phyloP scores from a whole-genome alignment of 2,797 vertebrate genomes.

The Melanotaenia pygmaea region DNA sequence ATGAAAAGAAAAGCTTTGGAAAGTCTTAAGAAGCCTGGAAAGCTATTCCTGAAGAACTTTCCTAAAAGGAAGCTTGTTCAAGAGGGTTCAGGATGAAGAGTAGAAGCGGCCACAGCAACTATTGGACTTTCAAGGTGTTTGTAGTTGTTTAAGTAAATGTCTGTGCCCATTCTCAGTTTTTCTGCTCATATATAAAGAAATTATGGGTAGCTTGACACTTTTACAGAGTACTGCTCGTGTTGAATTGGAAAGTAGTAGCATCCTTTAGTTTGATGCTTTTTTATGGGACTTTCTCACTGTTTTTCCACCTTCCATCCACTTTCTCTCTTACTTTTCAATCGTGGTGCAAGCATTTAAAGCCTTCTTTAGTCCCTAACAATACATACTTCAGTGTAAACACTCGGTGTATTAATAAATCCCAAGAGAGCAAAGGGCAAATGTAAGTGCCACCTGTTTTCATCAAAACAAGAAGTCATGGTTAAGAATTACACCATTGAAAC shows the following conservation, averaged over 20 bases:
- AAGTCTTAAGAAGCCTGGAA: not conserved
- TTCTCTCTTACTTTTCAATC: not conserved
- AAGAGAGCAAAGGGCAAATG: not conserved
- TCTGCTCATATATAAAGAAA: not conserved
- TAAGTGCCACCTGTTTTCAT: not conserved
- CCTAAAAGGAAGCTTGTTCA: not conserved
- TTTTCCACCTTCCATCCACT: not conserved
- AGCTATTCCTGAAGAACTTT: not conserved
- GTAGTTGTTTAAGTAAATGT: no score
- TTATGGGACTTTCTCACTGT: not conserved
- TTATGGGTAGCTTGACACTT: not conserved
- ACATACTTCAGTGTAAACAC: conserved; percentile 4
- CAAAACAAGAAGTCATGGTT: not conserved
- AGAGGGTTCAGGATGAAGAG: not conserved
- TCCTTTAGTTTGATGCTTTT: not conserved
- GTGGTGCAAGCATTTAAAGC: not conserved
- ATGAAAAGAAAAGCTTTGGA: not conserved
- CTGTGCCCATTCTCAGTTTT: not conserved
- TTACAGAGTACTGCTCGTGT: not conserved
- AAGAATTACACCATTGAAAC: not conserved
- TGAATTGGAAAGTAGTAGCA: not conserved
- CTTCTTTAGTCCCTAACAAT: conserved; percentile 10
- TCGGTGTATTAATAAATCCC: conserved; percentile 7
- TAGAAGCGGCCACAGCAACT: no score
- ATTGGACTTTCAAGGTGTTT: no score